Evolutionary conservation across 2,113 vertebrate species (phyloP).

Genomic region (Pipra filicauda): DNA sequence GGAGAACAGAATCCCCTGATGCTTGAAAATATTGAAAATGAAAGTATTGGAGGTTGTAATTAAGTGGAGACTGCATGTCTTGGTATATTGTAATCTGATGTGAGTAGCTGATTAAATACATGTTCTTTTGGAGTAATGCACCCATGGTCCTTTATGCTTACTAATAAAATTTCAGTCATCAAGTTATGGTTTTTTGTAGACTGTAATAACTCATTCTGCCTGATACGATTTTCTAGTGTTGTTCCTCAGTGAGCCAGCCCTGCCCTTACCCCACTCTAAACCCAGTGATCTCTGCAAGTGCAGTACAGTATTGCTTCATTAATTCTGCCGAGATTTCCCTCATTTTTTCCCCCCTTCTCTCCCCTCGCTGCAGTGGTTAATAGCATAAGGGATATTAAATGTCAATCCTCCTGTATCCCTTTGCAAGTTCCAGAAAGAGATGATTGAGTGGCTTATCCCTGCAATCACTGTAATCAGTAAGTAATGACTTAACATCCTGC

Average conservation of each 20-base stretch:
- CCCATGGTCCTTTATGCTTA: not conserved
- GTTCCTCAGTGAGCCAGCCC: not conserved
- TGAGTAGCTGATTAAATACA: constrained; percentile 17
- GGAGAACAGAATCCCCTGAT: not conserved
- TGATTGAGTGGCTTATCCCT: constrained; percentile 65
- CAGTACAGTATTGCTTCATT: constrained; percentile 30
- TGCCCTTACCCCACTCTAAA: not conserved
- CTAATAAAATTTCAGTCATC: constrained; percentile 26
- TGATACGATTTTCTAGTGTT: not conserved
- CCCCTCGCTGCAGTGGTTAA: constrained; percentile 44
- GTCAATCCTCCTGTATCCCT: constrained; percentile 59
- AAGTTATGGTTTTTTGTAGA: not conserved
- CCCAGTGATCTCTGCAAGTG: not conserved
- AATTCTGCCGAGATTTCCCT: constrained; percentile 48
- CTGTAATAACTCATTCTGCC: constrained; percentile 37
- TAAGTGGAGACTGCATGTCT: not conserved
- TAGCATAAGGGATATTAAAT: constrained; percentile 69
- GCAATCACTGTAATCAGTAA: constrained; percentile 44
- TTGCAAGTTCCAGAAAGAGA: constrained; percentile 60
- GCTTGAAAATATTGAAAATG: not conserved
- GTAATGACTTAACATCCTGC: constrained; percentile 41
- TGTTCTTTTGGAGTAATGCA: not conserved
- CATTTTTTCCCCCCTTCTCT: not conserved
- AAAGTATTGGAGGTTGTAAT: not conserved
- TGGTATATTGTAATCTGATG: not conserved